Evolutionary conservation across 2,888 invertebrate genomes (phyloP).

Genomic region (Zeuzera pyrina): DNA sequence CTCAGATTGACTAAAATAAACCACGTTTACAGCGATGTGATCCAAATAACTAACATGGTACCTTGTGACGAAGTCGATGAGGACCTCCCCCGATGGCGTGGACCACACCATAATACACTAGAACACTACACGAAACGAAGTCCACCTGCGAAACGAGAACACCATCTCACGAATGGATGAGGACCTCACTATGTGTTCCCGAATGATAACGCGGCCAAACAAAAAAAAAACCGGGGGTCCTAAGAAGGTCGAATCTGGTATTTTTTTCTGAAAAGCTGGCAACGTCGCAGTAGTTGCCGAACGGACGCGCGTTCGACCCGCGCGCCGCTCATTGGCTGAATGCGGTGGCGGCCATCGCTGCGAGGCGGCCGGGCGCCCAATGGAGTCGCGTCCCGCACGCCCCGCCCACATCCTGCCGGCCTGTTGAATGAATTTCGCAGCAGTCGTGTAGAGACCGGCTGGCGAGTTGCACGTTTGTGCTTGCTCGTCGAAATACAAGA

Average conservation of each 20-base stretch:
- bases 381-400: constrained; percentile 64
- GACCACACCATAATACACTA: constrained; percentile 71
- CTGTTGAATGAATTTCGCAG: constrained; percentile 63
- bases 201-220: constrained; percentile 70
- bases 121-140: constrained; percentile 42
- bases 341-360: constrained; percentile 67
- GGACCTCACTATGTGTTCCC: constrained; percentile 58
- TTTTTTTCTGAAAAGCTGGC: constrained; percentile 68
- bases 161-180: constrained; percentile 63
- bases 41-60: constrained; percentile 21
- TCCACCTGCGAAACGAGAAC: constrained; percentile 46
- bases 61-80: constrained; percentile 66
- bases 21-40: neutral
- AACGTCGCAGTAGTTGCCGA: constrained; percentile 60
- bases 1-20: constrained; percentile 12
- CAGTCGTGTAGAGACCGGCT: constrained; percentile 47
- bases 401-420: constrained; percentile 65
- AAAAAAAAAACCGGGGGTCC: constrained; percentile 69
- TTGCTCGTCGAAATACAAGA: too few relatives aligned
- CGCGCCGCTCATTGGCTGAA: constrained; percentile 67
- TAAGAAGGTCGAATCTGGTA: constrained; percentile 72
- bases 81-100: constrained; percentile 62
- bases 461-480: constrained; percentile 29
- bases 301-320: constrained; percentile 67
- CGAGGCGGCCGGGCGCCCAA: constrained; percentile 50